A percentile compares a stretch with the other conserved stretches of the same genome.
These are phyloP conservation scores for Porites divaricata DNA, from an alignment of 92 coral and sea anemone species.

Conservation along the genomic window DNA sequence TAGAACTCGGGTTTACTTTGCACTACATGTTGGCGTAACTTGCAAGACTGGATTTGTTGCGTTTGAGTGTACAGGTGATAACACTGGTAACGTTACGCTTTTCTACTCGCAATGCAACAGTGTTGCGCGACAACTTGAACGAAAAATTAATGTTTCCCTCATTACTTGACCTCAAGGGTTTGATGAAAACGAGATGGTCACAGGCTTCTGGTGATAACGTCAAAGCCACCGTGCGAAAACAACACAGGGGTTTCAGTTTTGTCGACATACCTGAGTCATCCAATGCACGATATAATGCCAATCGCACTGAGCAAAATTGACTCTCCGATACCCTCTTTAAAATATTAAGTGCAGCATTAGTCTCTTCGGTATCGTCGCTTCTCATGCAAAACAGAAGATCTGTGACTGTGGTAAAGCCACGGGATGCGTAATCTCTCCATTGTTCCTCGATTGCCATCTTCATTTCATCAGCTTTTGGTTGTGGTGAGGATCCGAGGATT, in stretches of 20 bases:
- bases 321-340: neutral
- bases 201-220: too few relatives aligned
- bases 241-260: neutral
- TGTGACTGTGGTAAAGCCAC: slow-evolving; percentile 68
- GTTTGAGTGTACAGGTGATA: too few relatives aligned
- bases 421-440: slow-evolving; percentile 51
- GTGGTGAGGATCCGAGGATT: slow-evolving; percentile 22
- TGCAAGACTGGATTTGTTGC: too few relatives aligned
- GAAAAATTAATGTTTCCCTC: too few relatives aligned
- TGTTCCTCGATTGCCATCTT: slow-evolving; percentile 37
- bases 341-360: neutral
- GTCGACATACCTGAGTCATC: neutral
- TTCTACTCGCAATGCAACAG: too few relatives aligned
- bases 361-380: neutral
- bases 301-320: slow-evolving; percentile 50
- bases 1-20: too few relatives aligned
- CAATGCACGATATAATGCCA: slow-evolving; percentile 43
- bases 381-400: slow-evolving; percentile 38
- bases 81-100: too few relatives aligned
- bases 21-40: too few relatives aligned
- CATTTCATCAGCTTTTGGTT: slow-evolving; percentile 12
- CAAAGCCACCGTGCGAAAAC: neutral
- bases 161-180: too few relatives aligned
- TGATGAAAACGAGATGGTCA: too few relatives aligned
- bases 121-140: too few relatives aligned